These are phyloP conservation scores for Papilio xuthus DNA, from an alignment of 1,140 invertebrate species.

Conservation along the genomic window DNA sequence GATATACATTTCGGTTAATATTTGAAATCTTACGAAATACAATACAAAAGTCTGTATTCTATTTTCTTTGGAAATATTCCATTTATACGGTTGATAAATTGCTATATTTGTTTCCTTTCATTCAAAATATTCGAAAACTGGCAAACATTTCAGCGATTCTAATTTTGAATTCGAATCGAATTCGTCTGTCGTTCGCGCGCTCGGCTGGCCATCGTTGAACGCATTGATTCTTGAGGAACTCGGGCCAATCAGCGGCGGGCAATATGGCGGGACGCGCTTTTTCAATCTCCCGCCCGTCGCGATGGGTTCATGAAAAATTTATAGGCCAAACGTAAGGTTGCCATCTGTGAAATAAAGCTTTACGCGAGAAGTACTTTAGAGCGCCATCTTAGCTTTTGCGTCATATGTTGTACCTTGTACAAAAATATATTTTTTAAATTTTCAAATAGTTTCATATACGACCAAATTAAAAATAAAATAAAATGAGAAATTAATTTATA, in stretches of 20 bases:
- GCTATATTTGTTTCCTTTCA: constrained; percentile 13
- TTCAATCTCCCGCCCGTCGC: constrained; percentile 68
- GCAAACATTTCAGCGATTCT: constrained; percentile 42
- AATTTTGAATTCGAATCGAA: constrained; percentile 56
- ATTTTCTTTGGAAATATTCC: neutral
- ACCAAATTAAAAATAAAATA: neutral
- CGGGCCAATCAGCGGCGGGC: constrained; percentile 51
- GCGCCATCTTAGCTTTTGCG: constrained; percentile 25
- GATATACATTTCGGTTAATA: neutral
- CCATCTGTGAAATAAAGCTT: constrained; percentile 36
- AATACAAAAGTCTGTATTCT: neutral
- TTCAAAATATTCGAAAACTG: constrained; percentile 33
- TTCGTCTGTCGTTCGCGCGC: constrained; percentile 39
- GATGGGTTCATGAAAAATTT: constrained; percentile 78
- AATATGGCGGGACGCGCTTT: constrained; percentile 67
- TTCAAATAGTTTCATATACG: neutral
- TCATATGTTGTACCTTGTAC: neutral
- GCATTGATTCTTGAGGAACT: constrained; percentile 50
- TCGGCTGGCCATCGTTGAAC: constrained; percentile 50
- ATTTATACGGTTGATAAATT: constrained; percentile 37
- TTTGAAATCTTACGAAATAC: neutral
- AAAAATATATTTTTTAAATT: neutral
- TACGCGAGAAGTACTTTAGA: constrained; percentile 4
- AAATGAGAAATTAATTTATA: neutral
- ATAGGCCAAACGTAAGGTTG: constrained; percentile 47